A percentile compares a stretch with the other conserved stretches of the same genome.
Evolutionary conservation across 2,888 invertebrate genomes (phyloP).

Genomic region (Mythimna vitellina): DNA sequence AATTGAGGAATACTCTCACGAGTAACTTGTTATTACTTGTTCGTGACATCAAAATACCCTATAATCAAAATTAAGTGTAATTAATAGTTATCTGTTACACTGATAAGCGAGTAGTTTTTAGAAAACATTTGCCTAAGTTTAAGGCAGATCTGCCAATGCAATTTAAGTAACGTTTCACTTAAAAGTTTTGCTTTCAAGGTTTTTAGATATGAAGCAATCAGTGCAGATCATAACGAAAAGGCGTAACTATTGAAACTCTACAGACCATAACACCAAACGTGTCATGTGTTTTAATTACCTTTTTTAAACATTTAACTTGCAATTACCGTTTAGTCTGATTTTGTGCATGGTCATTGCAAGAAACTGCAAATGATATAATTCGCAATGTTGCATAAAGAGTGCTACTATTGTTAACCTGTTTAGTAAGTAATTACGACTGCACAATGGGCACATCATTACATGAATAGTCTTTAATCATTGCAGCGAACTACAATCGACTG

Average conservation of each 20-base stretch:
- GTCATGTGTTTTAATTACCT: conserved; percentile 27
- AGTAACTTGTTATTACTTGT: not conserved
- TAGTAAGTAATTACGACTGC: conserved; percentile 14
- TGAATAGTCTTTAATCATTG: conserved; percentile 1
- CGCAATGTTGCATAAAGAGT: conserved; percentile 12
- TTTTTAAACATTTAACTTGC: conserved; percentile 4
- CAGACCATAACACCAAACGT: conserved; percentile 17
- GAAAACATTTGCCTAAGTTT: conserved; percentile 10
- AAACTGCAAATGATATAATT: conserved; percentile 19
- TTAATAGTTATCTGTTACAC: conserved; percentile 14
- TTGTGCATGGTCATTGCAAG: conserved; percentile 6
- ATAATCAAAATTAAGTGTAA: conserved; percentile 17
- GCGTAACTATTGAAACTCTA: conserved; percentile 24
- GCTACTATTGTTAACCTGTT: conserved; percentile 14
- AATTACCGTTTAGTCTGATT: conserved; percentile 9
- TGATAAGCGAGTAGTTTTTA: not conserved
- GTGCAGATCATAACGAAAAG: conserved; percentile 30
- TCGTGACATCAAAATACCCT: conserved; percentile 6
- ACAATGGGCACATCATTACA: conserved; percentile 31
- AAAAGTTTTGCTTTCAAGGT: conserved; percentile 43
- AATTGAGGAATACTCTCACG: conserved; percentile 18
- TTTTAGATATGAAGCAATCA: conserved; percentile 36
- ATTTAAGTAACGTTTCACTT: conserved; percentile 16
- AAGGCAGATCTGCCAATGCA: conserved; percentile 11
- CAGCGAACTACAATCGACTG: not conserved